Evolutionary conservation across 2,113 vertebrate genomes (phyloP), one percentile per base, ranked within the genome.

Genomic region (Toxotes chatareus): DNA sequence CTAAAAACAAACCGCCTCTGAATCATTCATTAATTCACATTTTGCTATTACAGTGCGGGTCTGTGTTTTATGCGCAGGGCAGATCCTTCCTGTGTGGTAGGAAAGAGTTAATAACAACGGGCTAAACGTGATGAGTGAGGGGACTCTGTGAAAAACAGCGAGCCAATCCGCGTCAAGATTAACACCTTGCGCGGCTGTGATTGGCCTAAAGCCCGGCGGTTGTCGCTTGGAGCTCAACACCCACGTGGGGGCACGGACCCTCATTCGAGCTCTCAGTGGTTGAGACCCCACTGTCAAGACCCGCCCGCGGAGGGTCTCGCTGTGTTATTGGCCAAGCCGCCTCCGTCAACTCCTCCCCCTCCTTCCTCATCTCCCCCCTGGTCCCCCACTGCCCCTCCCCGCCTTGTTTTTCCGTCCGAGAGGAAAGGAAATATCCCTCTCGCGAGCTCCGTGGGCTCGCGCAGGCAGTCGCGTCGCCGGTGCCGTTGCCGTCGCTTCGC

Each of bases 151-250:
- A 85, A 72, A 92, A 91, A 65, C 89, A 86, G 87, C 38, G 71
- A 88, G 82, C 95, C 95, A 95, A 95, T 95, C 92, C n/a, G 73
- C 76, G 61, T 77, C 78, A 5, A 93, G 94, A 95, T 94, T 93
- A 93, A 95, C 93, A 94, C 93, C 88, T 91, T 59, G 73, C 75
- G 55, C n/a, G 2, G 49, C 51, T 10, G 42, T 80, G 89, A 95
- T 96, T 95, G 95, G 95, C 42, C 67, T 4, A 64, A 34, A 72
- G 68, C 64, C 56, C 40, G 66, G 67, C 69, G 62, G 75, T 80
- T 90, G 91, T 87, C 89, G 80, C 85, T 68, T 76, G 79, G 72
- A 55, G 23, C 87, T 93, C 87, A 71, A 21, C 12, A 1, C 93
- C 95, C 95, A 95, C 95, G 95, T 95, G 95, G 95, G 94, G 94